These are phyloP conservation scores for Tetrao urogallus DNA, from an alignment of 2,113 vertebrate species.

Conservation along the genomic window DNA sequence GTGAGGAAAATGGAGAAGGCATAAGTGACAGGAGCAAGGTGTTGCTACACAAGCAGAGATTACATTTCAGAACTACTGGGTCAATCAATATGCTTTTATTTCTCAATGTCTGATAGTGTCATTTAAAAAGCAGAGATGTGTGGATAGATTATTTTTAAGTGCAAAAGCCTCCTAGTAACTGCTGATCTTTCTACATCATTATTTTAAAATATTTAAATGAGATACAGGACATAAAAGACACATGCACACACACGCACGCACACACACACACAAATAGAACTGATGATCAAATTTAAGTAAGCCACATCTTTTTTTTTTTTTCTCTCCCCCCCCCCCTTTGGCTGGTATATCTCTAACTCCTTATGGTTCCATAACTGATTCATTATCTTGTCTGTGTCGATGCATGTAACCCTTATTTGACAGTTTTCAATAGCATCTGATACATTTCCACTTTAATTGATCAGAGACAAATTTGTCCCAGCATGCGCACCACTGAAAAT, in stretches of 20 bases:
- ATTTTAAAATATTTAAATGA: background rate
- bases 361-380: slow-evolving; percentile 25
- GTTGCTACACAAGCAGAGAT: background rate
- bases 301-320: background rate
- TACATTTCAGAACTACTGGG: background rate
- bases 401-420: slow-evolving; percentile 3
- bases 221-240: background rate
- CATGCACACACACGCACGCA: too few species aligned
- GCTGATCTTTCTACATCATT: background rate
- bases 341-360: background rate
- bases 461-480: slow-evolving; percentile 39
- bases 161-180: background rate
- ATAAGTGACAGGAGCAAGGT: background rate
- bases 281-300: background rate
- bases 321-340: background rate
- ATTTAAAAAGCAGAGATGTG: background rate
- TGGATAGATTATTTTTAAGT: background rate
- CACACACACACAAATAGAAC: background rate
- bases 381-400: slow-evolving; percentile 21
- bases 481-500: slow-evolving; percentile 53
- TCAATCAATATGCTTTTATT: background rate
- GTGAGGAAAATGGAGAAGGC: background rate
- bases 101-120: background rate
- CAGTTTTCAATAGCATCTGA: slow-evolving; percentile 39
- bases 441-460: slow-evolving; percentile 54